Base-by-base conservation (phyloP, 2,113 vertebrate genomes). In the Tychaedon coryphoeus region DNA sequence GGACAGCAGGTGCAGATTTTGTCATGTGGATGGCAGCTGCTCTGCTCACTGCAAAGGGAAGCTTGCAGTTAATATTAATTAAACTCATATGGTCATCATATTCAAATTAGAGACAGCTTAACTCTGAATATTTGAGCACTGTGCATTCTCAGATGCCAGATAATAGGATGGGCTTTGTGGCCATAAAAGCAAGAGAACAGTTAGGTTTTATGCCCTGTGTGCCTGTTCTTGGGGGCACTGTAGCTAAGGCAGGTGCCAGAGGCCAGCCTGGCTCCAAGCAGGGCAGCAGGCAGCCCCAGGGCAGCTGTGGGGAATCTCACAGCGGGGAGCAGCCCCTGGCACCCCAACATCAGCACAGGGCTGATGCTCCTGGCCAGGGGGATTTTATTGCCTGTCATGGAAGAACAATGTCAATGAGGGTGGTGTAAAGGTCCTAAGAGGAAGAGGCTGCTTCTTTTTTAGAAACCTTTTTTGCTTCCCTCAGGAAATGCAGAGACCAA, bases 211-310 rank as follows among this genome's bases (percentile, higher is more conserved):
- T 17, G 10, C 15, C 36, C 47, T 18, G 20, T 6, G 3, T 60
- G 70, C 70, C 38, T 48, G 33, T 71, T 80, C 48, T 14, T 34
- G 54, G 22, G 66, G 45, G 62, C 29, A n/a, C 1, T 0, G 2
- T 20, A 40, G 18, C 31, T 18, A 3, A 10, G 4, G n/a, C 73
- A 43, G 66, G 11, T 50, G 38, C 29, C 60, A 26, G 58, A 17
- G 45, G 86, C 64, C 26, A n/a, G 13, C 28, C 66, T 45, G 60
- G 34, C 70, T 51, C 57, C 14, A 5, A 8, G 4, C 36, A 14
- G 51, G 64, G 34, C 28, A 2, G 19, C 0, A 40, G 61, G 6
- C 0, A 0, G 31, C 51, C 74, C 2, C 36, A 14, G 51, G 64
- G 34, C 28, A 2, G 19, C 0, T 2, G 14, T 11, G n/a, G 66